Conservation (phyloP, 2,888 invertebrate species). For the Drosophila kuntzei region DNA sequence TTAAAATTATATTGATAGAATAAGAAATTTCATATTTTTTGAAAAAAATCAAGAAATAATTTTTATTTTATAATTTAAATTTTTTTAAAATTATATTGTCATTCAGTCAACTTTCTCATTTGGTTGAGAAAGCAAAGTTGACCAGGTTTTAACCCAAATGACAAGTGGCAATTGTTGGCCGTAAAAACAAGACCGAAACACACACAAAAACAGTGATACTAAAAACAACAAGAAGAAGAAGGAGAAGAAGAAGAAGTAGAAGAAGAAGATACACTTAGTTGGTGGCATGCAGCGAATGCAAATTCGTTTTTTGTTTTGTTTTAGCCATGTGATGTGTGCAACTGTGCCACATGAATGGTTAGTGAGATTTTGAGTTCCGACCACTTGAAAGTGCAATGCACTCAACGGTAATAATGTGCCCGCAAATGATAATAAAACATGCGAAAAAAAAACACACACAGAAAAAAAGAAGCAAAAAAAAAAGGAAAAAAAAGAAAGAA, state of each 20-base stretch:
- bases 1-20: too few species aligned
- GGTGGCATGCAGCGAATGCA: constrained; percentile 12
- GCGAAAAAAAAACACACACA: constrained; percentile 39
- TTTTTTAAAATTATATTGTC: not conserved
- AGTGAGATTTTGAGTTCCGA: constrained; percentile 43
- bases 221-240: not conserved
- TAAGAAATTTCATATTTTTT: too few species aligned
- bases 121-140: constrained; percentile 2
- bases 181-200: constrained; percentile 13
- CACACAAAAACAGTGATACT: not conserved
- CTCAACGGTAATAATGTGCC: constrained; percentile 64
- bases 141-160: constrained; percentile 44
- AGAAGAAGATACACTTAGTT: constrained; percentile 2
- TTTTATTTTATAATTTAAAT: not conserved
- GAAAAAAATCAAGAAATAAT: too few species aligned
- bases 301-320: constrained; percentile 12
- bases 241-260: not conserved
- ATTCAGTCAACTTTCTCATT: not conserved
- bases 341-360: constrained; percentile 62
- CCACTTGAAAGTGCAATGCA: constrained; percentile 72
- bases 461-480: not conserved
- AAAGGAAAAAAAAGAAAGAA: constrained; percentile 1
- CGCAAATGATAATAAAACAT: constrained; percentile 69
- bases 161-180: constrained; percentile 24
- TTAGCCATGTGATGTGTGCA: constrained; percentile 46